Evolutionary conservation across 2,888 invertebrate species (phyloP), one percentile per base, ranked within the genome.

Genomic region (Trimorus sp.): DNA sequence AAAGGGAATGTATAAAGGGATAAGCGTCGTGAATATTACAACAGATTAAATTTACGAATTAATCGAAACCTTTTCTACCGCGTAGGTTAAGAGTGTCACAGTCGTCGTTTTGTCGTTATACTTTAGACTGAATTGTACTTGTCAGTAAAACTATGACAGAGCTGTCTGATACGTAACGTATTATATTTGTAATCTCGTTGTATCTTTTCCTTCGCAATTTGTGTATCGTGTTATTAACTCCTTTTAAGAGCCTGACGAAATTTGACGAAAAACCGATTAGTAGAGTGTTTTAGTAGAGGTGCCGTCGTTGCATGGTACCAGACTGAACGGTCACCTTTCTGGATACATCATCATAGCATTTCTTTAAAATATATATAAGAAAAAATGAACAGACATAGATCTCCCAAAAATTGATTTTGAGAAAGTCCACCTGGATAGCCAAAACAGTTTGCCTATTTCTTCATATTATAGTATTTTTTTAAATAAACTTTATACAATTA

Each of bases 121-220:
- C 80, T 86, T 83, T 85, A 85, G 80, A 86, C 70, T 85, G 80
- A 81, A 84, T 70, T 83, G 83, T 82, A 85, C 82, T 79, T 79
- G 71, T 83, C 76, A 75, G 53, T 78, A 76, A 69, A 56, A 82
- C 62, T 68, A 76, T 62, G 51, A 42, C 45, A 68, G 73, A 78
- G 53, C 42, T 74, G 59, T 82, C 82, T 69, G 77, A 74, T 74
- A 74, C 69, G 69, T 81, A 77, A 69, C 45, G 38, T 42, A 76
- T 81, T 59, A 69, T 84, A 85, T 84, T 81, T 84, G 83, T 86
- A 87, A 85, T 84, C 82, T 87, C 86, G 86, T 74, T 82, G 79
- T 83, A 84, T 74, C 74, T 79, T 76, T 69, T 79, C 49, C 66
- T 81, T 74, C 69, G 73, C 74, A 40, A 78, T 73, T 82, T 82